Percentiles rank a stretch among this genome's conserved stretches.
Evolutionary conservation across 2,888 invertebrate species (phyloP).

Genomic region (Drosophila siamana): DNA sequence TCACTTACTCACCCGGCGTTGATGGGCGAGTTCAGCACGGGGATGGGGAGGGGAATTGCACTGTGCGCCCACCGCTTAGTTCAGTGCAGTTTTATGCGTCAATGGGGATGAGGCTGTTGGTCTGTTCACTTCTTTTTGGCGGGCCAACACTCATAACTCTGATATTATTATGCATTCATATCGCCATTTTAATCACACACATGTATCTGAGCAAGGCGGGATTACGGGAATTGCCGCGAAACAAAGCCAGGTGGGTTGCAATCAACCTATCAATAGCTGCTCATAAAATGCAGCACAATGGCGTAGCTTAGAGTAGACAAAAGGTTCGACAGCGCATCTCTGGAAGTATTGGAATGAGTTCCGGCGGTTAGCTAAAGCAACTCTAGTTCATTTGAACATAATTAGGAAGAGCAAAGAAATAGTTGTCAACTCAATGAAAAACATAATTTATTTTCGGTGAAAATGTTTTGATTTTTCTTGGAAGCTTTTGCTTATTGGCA

Average conservation of each 20-base stretch:
- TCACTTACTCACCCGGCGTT: conserved; percentile 80
- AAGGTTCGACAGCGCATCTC: conserved; percentile 2
- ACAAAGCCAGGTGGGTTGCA: not conserved
- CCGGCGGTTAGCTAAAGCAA: not conserved
- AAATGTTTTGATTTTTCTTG: not conserved
- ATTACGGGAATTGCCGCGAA: conserved; percentile 51
- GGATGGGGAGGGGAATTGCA: conserved; percentile 30
- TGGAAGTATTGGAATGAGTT: not conserved
- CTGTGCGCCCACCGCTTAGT: conserved; percentile 61
- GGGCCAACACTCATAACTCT: conserved; percentile 64
- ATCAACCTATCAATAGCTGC: conserved; percentile 18
- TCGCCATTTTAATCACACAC: conserved; percentile 78
- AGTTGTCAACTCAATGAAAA: not conserved
- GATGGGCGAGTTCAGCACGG: conserved; percentile 50
- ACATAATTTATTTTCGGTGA: no score
- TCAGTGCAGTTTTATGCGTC: conserved; percentile 67
- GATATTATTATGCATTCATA: conserved; percentile 81
- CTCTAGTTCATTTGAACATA: not conserved
- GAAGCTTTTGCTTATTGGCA: not conserved
- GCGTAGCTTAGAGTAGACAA: not conserved
- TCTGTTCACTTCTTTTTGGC: not conserved
- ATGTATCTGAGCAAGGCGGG: conserved; percentile 46
- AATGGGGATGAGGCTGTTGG: conserved; percentile 10
- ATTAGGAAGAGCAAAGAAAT: not conserved
- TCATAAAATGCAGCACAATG: not conserved